A percentile compares a stretch with the other conserved stretches of the same genome.
phyloP scores from a whole-genome alignment of 2,888 invertebrate genomes.

The Phania funesta region DNA sequence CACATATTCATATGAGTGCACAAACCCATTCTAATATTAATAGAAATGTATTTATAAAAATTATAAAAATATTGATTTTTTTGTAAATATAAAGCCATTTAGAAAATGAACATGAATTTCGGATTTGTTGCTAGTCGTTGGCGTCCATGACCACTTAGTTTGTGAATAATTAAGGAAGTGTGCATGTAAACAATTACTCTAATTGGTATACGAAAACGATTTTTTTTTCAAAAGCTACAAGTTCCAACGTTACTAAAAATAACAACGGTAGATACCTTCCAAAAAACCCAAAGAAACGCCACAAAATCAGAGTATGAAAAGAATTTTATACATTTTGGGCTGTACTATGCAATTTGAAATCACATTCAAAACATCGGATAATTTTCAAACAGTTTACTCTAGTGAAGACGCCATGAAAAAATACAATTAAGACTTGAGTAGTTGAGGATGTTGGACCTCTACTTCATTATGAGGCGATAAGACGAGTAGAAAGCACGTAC shows the following conservation, averaged over 20 bases:
- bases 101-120: conserved; percentile 69
- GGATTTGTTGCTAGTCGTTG: conserved; percentile 69
- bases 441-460: too few species aligned
- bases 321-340: too few species aligned
- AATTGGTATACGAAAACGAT: conserved; percentile 63
- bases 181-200: conserved; percentile 69
- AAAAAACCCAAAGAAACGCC: background rate
- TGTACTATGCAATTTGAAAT: too few species aligned
- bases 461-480: too few species aligned
- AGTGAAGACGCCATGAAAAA: too few species aligned
- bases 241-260: conserved; percentile 14
- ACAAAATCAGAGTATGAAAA: conserved; percentile 30
- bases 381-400: too few species aligned
- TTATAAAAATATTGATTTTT: conserved; percentile 50
- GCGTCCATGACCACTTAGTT: conserved; percentile 68
- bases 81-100: conserved; percentile 54
- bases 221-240: conserved; percentile 57
- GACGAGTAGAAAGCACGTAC: too few species aligned
- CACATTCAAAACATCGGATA: too few species aligned
- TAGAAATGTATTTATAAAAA: too few species aligned
- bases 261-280: conserved; percentile 16
- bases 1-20: background rate
- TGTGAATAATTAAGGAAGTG: conserved; percentile 69
- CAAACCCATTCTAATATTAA: background rate
- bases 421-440: too few species aligned